Base-by-base conservation (phyloP, 2,888 invertebrate genomes). In the Rhorus exstirpatorius region DNA sequence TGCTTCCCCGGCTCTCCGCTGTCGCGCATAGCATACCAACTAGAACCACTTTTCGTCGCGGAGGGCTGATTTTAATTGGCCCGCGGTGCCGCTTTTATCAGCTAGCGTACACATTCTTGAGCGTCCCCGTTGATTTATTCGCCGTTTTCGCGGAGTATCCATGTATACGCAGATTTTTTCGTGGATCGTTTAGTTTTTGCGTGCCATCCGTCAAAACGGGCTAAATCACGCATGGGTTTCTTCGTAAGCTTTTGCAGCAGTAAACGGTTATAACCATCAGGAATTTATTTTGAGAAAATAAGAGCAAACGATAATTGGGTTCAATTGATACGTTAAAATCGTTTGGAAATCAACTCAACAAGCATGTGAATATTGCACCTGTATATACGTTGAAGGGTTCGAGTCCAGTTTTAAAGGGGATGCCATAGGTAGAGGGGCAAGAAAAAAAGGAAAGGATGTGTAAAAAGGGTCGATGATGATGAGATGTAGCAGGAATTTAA, bases 11-110 rank as follows among this genome's bases (percentile, higher is more conserved):
- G 35, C 76, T 51, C 41, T 31, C 19, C 41, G 14, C 46, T 85
- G 68, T 53, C 72, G 79, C 83, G 85, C 84, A 81, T 77, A 79
- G 87, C 89, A 90, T 89, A 88, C 85, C 88, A 88, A 89, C 88
- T 87, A 89, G 84, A 68, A 38, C 38, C 38, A 60, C 41, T 60
- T 67, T 53, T 44, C 14, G 3, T 17, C 12, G 17, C 21, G 51
- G 21, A 51, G 65, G 77, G 71, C 41, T 65, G 41, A 76, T 76
- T 74, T 79, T 84, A 84, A 84, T 84, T 83, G 79, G 79, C 74
- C 68, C 24, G 7, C 46, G 38, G 10, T 53, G 51, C 55, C 10
- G 31, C 14, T 19, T 49, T 51, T 68, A 19, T n/a, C 38, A 8
- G 41, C 17, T 19, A 31, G 24, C 70, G 26, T 41, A 75, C 49